These are phyloP conservation scores for Eumaeus atala DNA, from an alignment of 1,140 invertebrate genomes.

Conservation along the genomic window DNA sequence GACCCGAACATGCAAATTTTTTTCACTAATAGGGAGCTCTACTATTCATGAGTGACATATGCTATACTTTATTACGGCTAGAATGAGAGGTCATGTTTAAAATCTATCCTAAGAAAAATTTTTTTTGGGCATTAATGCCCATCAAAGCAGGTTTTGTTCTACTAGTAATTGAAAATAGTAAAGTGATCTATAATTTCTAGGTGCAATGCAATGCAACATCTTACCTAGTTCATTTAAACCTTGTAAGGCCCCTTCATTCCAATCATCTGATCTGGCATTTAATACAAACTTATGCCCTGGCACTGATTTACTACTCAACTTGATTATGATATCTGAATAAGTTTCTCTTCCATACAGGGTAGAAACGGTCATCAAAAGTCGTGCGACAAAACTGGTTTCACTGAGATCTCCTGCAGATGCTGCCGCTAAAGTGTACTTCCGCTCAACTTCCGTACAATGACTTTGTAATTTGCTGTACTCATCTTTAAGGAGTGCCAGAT, in stretches of 20 bases:
- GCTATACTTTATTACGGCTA: too few relatives aligned
- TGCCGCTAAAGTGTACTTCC: slow-evolving; percentile 85
- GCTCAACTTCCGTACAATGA: slow-evolving; percentile 87
- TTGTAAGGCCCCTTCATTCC: slow-evolving; percentile 82
- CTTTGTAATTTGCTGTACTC: slow-evolving; percentile 93
- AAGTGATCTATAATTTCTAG: not conserved
- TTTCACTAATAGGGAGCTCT: too few relatives aligned
- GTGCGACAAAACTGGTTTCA: slow-evolving; percentile 85
- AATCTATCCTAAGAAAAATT: too few relatives aligned
- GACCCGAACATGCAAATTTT: too few relatives aligned
- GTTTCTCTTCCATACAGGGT: slow-evolving; percentile 85
- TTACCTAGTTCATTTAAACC: slow-evolving; percentile 82
- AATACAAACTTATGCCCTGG: slow-evolving; percentile 93
- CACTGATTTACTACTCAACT: slow-evolving; percentile 81
- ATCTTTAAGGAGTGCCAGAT: slow-evolving; percentile 88
- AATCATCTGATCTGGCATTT: slow-evolving; percentile 88
- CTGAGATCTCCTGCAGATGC: slow-evolving; percentile 71
- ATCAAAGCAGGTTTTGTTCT: too few relatives aligned
- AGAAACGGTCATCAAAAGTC: slow-evolving; percentile 86
- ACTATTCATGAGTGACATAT: too few relatives aligned
- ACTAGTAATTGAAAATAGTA: too few relatives aligned
- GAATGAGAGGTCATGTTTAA: too few relatives aligned
- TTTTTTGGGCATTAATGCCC: too few relatives aligned
- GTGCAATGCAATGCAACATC: slow-evolving; percentile 2
- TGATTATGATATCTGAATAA: slow-evolving; percentile 85